Evolutionary conservation across 2,797 vertebrate species (phyloP).

Genomic region (Sparus aurata): DNA sequence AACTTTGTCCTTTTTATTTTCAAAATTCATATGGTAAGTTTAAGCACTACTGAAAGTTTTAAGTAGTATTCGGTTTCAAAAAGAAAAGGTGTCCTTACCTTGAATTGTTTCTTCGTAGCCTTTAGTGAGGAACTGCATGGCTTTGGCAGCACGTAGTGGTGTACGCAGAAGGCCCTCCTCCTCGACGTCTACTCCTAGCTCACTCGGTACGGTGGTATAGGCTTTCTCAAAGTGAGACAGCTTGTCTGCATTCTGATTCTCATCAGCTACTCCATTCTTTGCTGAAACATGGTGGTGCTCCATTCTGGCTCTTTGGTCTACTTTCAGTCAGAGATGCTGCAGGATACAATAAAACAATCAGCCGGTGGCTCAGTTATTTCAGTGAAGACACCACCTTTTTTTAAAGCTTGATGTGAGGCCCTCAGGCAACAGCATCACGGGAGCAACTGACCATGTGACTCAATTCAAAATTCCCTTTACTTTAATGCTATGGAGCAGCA

Average conservation of each 20-base stretch:
- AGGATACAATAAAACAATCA: not conserved
- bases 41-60: not conserved
- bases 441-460: conserved; percentile 17
- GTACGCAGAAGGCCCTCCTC: conserved; percentile 74
- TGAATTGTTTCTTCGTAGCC: conserved; percentile 82
- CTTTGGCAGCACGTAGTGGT: conserved; percentile 58
- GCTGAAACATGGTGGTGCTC: conserved; percentile 40
- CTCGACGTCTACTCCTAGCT: conserved; percentile 81
- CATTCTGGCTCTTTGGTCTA: conserved; percentile 6
- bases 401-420: conserved; percentile 9
- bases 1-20: not conserved
- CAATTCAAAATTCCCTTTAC: not conserved
- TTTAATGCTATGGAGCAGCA: conserved; percentile 13
- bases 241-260: conserved; percentile 43
- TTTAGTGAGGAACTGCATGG: conserved; percentile 75
- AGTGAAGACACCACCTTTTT: not conserved
- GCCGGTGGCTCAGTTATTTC: conserved; percentile 1
- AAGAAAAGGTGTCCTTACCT: conserved; percentile 69
- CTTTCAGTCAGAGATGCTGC: not conserved
- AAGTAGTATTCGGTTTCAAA: not conserved
- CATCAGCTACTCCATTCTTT: conserved; percentile 53
- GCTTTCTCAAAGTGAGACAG: conserved; percentile 71
- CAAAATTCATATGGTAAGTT: not conserved
- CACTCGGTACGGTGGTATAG: conserved; percentile 80
- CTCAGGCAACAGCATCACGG: conserved; percentile 15